Percentiles rank a stretch among this genome's conserved stretches.
Evolutionary conservation across 1,140 invertebrate genomes (phyloP).

Genomic region (Drosophila takahashii): DNA sequence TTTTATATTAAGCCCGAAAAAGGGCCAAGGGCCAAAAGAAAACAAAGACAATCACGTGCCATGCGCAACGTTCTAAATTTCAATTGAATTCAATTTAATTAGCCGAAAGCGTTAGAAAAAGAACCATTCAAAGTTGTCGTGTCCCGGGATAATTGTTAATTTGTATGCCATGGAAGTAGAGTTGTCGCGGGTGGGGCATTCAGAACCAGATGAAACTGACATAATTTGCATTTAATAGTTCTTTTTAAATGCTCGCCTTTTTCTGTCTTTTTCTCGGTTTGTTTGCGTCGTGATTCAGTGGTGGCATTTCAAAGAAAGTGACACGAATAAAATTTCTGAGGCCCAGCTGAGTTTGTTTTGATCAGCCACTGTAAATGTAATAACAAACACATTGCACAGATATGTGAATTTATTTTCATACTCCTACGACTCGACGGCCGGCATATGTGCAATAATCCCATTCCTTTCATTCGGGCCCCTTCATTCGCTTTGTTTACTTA

Average conservation of each 20-base stretch:
- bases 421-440: conserved; percentile 7
- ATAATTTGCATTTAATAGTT: conserved; percentile 79
- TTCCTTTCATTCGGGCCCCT: conserved; percentile 17
- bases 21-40: conserved; percentile 33
- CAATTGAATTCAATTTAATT: conserved; percentile 83
- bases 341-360: conserved; percentile 29
- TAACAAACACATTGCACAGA: conserved; percentile 33
- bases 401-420: conserved; percentile 2
- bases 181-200: conserved; percentile 12
- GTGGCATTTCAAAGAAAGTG: conserved; percentile 35
- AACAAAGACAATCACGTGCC: conserved; percentile 71
- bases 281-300: conserved; percentile 31
- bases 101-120: conserved; percentile 74
- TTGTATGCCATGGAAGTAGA: conserved; percentile 61
- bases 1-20: conserved; percentile 68
- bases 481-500: conserved; percentile 21
- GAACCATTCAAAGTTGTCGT: conserved; percentile 34
- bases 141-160: conserved; percentile 56
- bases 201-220: conserved; percentile 54
- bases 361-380: conserved; percentile 25
- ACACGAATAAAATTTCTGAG: conserved; percentile 15
- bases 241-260: conserved; percentile 21
- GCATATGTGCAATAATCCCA: conserved; percentile 5
- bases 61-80: conserved; percentile 78
- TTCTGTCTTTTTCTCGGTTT: conserved; percentile 10